These are phyloP conservation scores for Nestor notabilis DNA, from an alignment of 2,113 vertebrate genomes.

Conservation along the genomic window DNA sequence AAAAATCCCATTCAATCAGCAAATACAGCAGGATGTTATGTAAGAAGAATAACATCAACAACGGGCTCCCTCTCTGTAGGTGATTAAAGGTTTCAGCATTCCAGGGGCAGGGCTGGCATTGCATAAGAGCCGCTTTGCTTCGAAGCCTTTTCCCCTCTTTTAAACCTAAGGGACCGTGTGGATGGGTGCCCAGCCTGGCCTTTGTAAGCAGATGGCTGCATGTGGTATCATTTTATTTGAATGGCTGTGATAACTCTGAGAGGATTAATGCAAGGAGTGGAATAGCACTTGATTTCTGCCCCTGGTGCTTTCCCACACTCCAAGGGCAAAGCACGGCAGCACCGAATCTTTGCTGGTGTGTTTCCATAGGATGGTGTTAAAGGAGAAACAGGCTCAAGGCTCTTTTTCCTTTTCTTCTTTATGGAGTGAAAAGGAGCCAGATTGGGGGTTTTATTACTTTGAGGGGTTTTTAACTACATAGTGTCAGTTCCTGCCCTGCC, in stretches of 20 bases:
- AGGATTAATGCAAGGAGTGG: constrained; percentile 25
- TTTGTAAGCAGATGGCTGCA: constrained; percentile 41
- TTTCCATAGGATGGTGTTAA: background rate
- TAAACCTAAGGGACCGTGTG: constrained; percentile 46
- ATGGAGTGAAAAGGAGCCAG: background rate
- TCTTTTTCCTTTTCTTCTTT: background rate
- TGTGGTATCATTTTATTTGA: constrained; percentile 8
- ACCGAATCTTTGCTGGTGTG: background rate
- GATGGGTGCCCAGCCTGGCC: constrained; percentile 10
- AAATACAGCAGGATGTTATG: constrained; percentile 50
- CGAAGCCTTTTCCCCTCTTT: constrained; percentile 32
- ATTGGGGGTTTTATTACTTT: background rate
- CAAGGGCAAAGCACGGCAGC: background rate
- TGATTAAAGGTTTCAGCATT: constrained; percentile 72
- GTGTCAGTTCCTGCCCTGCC: background rate
- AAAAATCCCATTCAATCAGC: background rate
- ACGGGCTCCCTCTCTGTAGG: constrained; percentile 37
- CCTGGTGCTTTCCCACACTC: background rate
- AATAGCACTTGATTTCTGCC: background rate
- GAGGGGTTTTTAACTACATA: background rate
- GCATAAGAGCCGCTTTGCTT: constrained; percentile 55
- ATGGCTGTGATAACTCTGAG: constrained; percentile 20
- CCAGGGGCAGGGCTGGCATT: constrained; percentile 29
- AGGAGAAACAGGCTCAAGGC: background rate
- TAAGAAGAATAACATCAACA: constrained; percentile 63